Evolutionary conservation across 1,140 invertebrate species (phyloP), one percentile per base, ranked within the genome.

Genomic region (Zophobas morio): DNA sequence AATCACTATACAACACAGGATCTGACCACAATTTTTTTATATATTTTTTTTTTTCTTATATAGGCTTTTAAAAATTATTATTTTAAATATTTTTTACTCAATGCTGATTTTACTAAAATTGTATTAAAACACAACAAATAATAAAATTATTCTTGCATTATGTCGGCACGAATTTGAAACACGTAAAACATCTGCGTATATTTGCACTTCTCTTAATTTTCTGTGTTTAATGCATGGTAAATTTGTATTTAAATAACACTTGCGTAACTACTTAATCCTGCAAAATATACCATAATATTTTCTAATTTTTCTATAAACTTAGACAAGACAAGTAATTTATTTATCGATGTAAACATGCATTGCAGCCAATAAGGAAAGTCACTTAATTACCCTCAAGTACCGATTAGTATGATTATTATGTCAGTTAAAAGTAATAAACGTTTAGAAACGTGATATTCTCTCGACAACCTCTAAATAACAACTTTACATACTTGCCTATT

Each of bases 271-370:
- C 20, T 20, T 20, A 20, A 20, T 20, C 20, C 20, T 20, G 20
- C 20, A 20, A 20, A 20, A 20, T 20, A 20, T 20, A 20, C 20
- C 20, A 20, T 20, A 20, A 20, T 20, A 20, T 20, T 51, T 51
- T 51, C 33, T 54, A 35, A 3, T 20, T 34, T 54, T 54, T 33
- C 33, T 54, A 34, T 54, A 54, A 54, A 54, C 35, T 54, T 20
- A 20, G 20, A 20, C 20, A 2, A 54, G 32, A 54, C 33, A 54
- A 2, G 53, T 54, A 34, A 60, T 37, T 35, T 60, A 8, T 36
- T 60, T 60, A 60, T 60, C 1, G 56, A 60, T 33, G 56, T 60
- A 60, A 60, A 60, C 56, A 60, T 35, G 36, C 37, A 46, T 60
- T 35, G 35, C 33, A 54, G 35, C 6, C 35, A 33, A 54, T 4